Evolutionary conservation across 2,888 invertebrate genomes (phyloP).

Genomic region (Cordilura impudica): DNA sequence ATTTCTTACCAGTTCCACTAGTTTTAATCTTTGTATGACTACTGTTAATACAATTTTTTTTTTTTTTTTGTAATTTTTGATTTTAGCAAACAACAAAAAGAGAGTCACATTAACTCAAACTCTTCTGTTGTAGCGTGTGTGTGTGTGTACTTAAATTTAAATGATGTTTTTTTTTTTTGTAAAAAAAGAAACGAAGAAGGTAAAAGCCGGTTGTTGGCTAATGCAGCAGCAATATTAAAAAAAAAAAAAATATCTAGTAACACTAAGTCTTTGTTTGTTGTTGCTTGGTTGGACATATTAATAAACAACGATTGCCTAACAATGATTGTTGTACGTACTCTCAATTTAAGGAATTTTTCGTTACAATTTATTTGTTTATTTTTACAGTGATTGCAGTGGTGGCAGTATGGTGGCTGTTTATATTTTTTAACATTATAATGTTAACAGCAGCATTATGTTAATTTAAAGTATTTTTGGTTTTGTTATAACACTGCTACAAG

Average conservation of each 20-base stretch:
- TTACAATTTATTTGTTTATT: conserved; percentile 16
- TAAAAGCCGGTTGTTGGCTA: conserved; percentile 58
- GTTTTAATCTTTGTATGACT: conserved; percentile 32
- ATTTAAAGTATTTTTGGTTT: conserved; percentile 8
- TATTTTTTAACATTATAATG: conserved; percentile 16
- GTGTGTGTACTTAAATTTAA: too few relatives aligned
- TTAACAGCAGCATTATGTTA: not conserved
- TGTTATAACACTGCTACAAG: not conserved
- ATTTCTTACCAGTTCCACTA: conserved; percentile 51
- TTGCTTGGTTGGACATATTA: conserved; percentile 27
- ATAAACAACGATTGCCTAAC: conserved; percentile 54
- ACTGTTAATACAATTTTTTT: conserved; percentile 25
- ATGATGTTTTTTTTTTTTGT: not conserved
- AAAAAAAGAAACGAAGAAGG: conserved; percentile 21
- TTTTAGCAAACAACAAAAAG: not conserved
- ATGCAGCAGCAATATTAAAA: conserved; percentile 6
- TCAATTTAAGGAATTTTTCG: conserved; percentile 34
- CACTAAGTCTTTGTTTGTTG: conserved; percentile 30
- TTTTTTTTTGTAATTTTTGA: not conserved
- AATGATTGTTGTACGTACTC: conserved; percentile 8
- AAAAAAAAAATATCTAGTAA: conserved; percentile 31
- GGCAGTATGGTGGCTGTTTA: not conserved
- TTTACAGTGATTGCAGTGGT: not conserved
- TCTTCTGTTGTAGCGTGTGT: too few relatives aligned
- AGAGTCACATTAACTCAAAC: too few relatives aligned